Evolutionary conservation across 2,797 vertebrate species (phyloP), one percentile per base, ranked within the genome.

Genomic region (Lateolabrax maculatus): DNA sequence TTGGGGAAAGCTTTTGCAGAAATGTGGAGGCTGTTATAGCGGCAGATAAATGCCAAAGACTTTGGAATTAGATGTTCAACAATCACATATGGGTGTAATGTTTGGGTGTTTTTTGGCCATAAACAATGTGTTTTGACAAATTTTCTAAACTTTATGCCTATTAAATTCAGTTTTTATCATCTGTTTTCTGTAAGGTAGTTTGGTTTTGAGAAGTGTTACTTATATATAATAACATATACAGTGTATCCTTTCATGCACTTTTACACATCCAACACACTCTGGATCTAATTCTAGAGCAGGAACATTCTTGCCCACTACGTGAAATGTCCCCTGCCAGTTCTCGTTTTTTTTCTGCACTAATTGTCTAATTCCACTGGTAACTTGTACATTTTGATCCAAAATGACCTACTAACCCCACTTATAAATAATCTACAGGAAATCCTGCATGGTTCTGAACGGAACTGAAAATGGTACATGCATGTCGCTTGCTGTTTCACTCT

Each of bases 301-400:
- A n/a, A n/a, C n/a, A n/a, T n/a, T n/a, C n/a, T 89, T 92, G 91
- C 79, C 81, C 79, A 16, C 71, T 43, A 43, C 57, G 53, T 49
- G 56, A 58, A 29, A 44, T 31, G 69, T 79, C 73, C 49, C 68
- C 21, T 43, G 76, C 82, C 48, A 43, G 62, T 70, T 86, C 53
- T 15, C 29, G 1, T 36, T 53, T 46, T 46, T 65, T 62, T 77
- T 83, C 62, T 71, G 80, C 77, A 36, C 56, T 82, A 29, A 75
- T 77, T 82, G 62, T 83, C 70, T 25, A 52, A 52, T 70, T 77
- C 67, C 3, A 25, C 9, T 5, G 18, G 6, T 57, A 9, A 63
- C 43, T 51, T 31, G 37, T 12, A 58, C 21, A 21, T 70, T 75
- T 77, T 55, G 15, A 75, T 71, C 55, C 37, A 56, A 9, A 80